phyloP scores from a whole-genome alignment of 2,888 invertebrate species.

The Heliconius ismenius region DNA sequence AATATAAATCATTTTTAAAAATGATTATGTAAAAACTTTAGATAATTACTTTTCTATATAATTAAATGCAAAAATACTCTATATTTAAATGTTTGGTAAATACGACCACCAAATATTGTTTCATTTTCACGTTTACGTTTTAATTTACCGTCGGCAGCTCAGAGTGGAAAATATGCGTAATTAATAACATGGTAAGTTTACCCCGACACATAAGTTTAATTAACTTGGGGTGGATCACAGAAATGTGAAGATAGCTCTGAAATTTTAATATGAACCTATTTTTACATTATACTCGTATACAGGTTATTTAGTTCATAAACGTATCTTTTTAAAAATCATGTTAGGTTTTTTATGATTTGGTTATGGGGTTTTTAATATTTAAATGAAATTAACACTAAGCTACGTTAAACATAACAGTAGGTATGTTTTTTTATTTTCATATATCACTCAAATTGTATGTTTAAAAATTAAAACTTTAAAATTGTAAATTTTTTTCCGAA shows the following conservation, averaged over 20 bases:
- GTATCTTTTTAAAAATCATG: neutral
- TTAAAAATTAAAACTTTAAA: neutral
- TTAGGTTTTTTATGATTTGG: neutral
- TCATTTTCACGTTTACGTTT: constrained; percentile 1
- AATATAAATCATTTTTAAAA: no score
- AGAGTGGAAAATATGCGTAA: constrained; percentile 19
- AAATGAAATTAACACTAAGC: no score
- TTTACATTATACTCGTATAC: neutral
- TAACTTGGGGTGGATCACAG: constrained; percentile 13
- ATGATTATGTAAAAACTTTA: neutral
- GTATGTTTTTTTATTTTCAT: neutral
- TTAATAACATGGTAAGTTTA: constrained; percentile 26
- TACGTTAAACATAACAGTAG: no score
- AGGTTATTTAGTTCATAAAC: neutral
- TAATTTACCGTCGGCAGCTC: constrained; percentile 22
- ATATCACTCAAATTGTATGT: neutral
- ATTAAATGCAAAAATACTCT: neutral
- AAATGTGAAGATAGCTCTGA: constrained; percentile 1
- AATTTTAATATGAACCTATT: constrained; percentile 4
- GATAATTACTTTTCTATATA: neutral
- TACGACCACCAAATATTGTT: constrained; percentile 8
- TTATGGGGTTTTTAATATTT: neutral
- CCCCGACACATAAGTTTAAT: constrained; percentile 24
- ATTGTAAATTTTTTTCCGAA: neutral
- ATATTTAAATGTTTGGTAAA: constrained; percentile 1